Percentiles rank a stretch among this genome's conserved stretches.
phyloP scores from a whole-genome alignment of 2,888 invertebrate genomes.

The Stenoptilia bipunctidactyla region DNA sequence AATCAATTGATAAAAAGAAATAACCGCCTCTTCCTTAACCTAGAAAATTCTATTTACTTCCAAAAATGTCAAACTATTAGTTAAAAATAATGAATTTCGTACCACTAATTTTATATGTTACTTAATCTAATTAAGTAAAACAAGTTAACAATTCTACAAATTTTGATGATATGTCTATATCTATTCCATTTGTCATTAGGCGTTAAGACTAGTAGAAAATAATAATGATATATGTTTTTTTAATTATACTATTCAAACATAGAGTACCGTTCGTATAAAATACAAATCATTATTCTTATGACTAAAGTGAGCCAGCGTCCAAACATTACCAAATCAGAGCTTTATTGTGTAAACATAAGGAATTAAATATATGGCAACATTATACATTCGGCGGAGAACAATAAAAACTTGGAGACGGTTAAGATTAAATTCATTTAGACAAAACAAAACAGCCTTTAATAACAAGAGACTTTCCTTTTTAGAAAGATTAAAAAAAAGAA shows the following conservation, averaged over 20 bases:
- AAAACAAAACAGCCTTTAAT: too few species aligned
- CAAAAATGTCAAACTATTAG: not conserved
- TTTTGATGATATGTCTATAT: conserved; percentile 8
- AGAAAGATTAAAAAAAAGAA: too few species aligned
- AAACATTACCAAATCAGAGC: conserved; percentile 61
- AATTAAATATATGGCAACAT: too few species aligned
- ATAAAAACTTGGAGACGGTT: too few species aligned
- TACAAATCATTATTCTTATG: not conserved
- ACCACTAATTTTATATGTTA: not conserved
- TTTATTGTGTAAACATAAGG: conserved; percentile 26
- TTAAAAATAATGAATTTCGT: conserved; percentile 1
- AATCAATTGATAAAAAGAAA: conserved; percentile 23
- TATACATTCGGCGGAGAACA: not conserved
- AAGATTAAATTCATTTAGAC: too few species aligned
- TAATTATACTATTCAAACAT: too few species aligned
- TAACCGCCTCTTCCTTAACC: not conserved
- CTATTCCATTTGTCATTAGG: conserved; percentile 3
- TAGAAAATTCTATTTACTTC: not conserved
- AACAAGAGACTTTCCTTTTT: too few species aligned
- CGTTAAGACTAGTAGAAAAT: conserved; percentile 1
- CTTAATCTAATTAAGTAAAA: conserved; percentile 4
- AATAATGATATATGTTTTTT: too few species aligned
- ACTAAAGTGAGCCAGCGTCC: conserved; percentile 51
- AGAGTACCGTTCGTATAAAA: too few species aligned
- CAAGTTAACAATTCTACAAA: conserved; percentile 3